Base-by-base conservation (phyloP, 1,140 invertebrate genomes). In the Melipona quadrifasciata region DNA sequence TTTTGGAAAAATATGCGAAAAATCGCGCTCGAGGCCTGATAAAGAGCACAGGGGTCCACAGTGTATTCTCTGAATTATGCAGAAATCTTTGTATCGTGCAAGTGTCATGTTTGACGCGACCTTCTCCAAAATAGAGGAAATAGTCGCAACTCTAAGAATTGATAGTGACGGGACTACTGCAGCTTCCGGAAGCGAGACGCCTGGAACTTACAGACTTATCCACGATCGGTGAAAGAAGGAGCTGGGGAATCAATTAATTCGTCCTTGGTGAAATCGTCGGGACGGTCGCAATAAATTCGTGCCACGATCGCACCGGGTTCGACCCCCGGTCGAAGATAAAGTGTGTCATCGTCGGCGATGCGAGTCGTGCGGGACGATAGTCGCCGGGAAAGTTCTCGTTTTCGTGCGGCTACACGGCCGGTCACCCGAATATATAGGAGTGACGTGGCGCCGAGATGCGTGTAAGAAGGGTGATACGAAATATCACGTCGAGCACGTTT, bases 361-460 rank as follows among this genome's bases (percentile, higher is more conserved):
- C 82, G 65, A 84, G 75, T 80, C 83, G 78, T 64, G 67, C 75
- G 53, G 47, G 71, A 31, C 61, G 73, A 78, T 84, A 77, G 74
- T 84, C 47, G 72, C 53, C 75, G 82, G 71, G 78, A 85, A 85
- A 85, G 83, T 80, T 85, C 77, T 34, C 67, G 70, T 77, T 84
- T 73, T 67, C 77, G 58, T 80, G 77, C 58, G 71, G 82, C 39
- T 8, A n/a, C 19, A 79, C 65, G 16, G 65, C 39, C 61, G 70
- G 51, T 73, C 57, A 27, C 78, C 39, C 77, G 77, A 85, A 83
- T 86, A 86, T 71, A 73, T 58, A 47, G 64, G 67, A 85, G 71
- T 81, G 84, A 86, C 84, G 84, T 82, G 84, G 79, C 80, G 79
- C 84, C 84, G 68, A 76, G 80, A 82, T 86, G 80, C 73, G 84